Percentiles rank a stretch among this genome's conserved stretches.
phyloP scores from a whole-genome alignment of 2,113 vertebrate species.

The Paradoxurus hermaphroditus region DNA sequence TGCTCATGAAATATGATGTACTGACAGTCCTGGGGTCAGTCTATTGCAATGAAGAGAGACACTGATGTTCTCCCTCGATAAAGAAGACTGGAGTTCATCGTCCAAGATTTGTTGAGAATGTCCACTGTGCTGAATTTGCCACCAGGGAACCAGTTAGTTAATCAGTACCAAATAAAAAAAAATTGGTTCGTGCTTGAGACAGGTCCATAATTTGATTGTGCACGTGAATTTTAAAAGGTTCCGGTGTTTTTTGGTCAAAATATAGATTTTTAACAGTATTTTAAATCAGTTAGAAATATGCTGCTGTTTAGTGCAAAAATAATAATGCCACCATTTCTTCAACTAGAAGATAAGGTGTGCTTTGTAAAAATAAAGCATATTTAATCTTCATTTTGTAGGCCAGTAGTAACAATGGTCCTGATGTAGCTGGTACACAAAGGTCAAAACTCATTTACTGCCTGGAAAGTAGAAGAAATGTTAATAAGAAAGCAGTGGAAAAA shows the following conservation, averaged over 20 bases:
- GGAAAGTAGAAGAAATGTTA: constrained; percentile 14
- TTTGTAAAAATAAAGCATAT: constrained; percentile 53
- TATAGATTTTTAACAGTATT: background rate
- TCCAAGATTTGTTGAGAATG: background rate
- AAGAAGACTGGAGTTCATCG: background rate
- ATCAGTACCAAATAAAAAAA: background rate
- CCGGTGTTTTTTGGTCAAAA: background rate
- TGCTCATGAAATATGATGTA: background rate
- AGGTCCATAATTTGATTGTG: background rate
- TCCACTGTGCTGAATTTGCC: background rate
- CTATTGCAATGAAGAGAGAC: background rate
- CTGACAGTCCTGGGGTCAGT: background rate
- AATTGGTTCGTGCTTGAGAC: background rate
- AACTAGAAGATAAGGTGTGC: background rate
- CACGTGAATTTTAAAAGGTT: background rate
- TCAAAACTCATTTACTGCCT: constrained; percentile 23
- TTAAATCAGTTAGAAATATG: constrained; percentile 23
- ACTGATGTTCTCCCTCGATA: background rate
- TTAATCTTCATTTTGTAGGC: background rate
- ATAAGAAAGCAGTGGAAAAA: background rate
- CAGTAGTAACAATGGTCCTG: background rate
- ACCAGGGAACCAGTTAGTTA: background rate
- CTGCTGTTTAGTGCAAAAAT: background rate
- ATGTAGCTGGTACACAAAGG: background rate
- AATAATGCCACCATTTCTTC: constrained; percentile 11